Evolutionary conservation across 2,888 invertebrate genomes (phyloP).

Genomic region (Melieria crassipennis): DNA sequence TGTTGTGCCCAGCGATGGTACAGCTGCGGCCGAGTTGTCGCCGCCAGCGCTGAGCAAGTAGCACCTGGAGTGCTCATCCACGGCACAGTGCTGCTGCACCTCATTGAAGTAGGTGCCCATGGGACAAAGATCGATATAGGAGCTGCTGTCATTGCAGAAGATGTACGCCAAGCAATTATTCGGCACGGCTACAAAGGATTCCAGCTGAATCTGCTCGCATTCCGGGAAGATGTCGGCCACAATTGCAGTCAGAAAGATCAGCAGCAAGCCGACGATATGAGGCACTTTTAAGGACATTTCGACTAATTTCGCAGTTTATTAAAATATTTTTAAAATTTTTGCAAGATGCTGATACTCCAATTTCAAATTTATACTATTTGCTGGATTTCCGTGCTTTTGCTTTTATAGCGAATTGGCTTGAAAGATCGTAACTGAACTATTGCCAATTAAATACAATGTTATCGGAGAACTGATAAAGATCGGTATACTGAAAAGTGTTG

Average conservation of each 20-base stretch:
- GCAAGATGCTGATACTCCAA: too few species aligned
- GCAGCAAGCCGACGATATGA: background rate
- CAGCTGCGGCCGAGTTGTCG: slow-evolving; percentile 28
- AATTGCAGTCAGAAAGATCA: background rate
- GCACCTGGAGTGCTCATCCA: slow-evolving; percentile 50
- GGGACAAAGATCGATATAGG: slow-evolving; percentile 52
- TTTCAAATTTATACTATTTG: too few species aligned
- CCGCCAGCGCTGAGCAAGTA: background rate
- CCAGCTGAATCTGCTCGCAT: slow-evolving; percentile 41
- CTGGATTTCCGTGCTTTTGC: too few species aligned
- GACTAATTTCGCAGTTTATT: background rate
- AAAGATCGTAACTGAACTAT: too few species aligned
- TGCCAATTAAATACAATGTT: too few species aligned
- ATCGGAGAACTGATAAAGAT: too few species aligned
- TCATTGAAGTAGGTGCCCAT: slow-evolving; percentile 52
- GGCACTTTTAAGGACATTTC: slow-evolving; percentile 7
- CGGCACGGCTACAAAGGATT: slow-evolving; percentile 47
- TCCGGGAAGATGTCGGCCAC: slow-evolving; percentile 46
- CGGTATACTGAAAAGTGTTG: too few species aligned
- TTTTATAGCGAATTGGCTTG: too few species aligned
- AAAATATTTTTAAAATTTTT: too few species aligned
- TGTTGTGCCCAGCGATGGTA: background rate
- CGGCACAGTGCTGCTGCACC: slow-evolving; percentile 47
- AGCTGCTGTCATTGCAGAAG: slow-evolving; percentile 51
- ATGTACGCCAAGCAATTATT: slow-evolving; percentile 53